Conservation (phyloP, 2,113 vertebrate species). For the Prolemur simus region DNA sequence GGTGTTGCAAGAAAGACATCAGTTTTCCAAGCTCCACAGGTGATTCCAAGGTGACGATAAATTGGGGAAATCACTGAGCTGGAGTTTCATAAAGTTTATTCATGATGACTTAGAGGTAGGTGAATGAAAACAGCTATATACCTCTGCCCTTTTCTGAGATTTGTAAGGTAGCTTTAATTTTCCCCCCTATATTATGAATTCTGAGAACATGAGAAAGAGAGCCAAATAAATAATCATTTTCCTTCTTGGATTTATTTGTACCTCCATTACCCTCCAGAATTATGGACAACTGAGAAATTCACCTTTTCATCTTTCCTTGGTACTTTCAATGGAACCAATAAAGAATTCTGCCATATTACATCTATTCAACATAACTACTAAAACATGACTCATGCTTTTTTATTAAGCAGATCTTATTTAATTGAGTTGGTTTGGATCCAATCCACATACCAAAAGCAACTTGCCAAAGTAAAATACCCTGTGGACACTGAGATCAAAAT, state of each 20-base stretch:
- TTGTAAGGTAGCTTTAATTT: background rate
- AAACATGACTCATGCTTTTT: constrained; percentile 34
- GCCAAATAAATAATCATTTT: constrained; percentile 20
- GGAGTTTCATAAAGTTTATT: constrained; percentile 32
- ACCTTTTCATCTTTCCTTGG: constrained; percentile 21
- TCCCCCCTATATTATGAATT: constrained; percentile 9
- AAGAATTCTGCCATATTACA: constrained; percentile 23
- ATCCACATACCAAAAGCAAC: background rate
- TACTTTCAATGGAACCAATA: constrained; percentile 22
- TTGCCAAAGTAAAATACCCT: constrained; percentile 44
- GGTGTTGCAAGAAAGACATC: background rate
- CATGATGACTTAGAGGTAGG: background rate
- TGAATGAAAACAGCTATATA: background rate
- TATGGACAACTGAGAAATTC: constrained; percentile 15
- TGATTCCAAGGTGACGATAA: background rate
- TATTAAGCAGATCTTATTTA: constrained; percentile 31
- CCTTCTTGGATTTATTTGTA: constrained; percentile 41
- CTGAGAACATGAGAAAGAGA: constrained; percentile 35
- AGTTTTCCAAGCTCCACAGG: background rate
- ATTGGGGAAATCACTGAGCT: constrained; percentile 7
- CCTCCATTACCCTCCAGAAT: constrained; percentile 4
- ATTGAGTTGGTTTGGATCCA: background rate
- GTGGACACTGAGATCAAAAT: background rate
- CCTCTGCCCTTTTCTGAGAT: background rate
- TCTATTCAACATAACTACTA: constrained; percentile 36